Conservation (phyloP, 2,888 invertebrate species). For the Hypena proboscidalis region DNA sequence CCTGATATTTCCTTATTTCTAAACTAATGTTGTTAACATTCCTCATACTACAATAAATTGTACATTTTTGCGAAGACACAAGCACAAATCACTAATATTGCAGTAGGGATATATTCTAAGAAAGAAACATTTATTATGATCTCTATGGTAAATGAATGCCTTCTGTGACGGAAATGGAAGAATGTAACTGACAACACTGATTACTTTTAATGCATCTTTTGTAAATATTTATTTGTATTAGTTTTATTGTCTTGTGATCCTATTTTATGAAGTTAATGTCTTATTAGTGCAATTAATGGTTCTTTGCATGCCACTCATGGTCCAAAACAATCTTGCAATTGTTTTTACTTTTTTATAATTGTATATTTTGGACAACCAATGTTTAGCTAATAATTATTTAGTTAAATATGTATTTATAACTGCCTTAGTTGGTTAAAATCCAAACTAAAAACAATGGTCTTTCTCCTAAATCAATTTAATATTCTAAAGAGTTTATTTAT, state of each 20-base stretch:
- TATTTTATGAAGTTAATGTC: conserved; percentile 24
- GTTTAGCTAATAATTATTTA: conserved; percentile 23
- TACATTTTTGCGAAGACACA: conserved; percentile 17
- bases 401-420: conserved; percentile 12
- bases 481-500: conserved; percentile 20
- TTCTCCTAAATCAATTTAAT: conserved; percentile 18
- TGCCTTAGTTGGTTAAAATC: conserved; percentile 16
- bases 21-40: conserved; percentile 35
- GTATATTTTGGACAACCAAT: conserved; percentile 29
- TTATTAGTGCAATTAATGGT: conserved; percentile 26
- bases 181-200: conserved; percentile 21
- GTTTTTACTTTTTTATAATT: conserved; percentile 14
- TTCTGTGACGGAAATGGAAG: conserved; percentile 45
- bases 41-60: conserved; percentile 30
- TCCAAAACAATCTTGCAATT: conserved; percentile 11
- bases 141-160: conserved; percentile 50
- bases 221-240: conserved; percentile 47
- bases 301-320: conserved; percentile 19
- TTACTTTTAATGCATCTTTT: conserved; percentile 38
- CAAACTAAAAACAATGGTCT: conserved; percentile 7
- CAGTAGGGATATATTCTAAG: conserved; percentile 25
- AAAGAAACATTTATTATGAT: conserved; percentile 54
- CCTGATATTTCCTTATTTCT: conserved; percentile 11
- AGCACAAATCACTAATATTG: conserved; percentile 45
- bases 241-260: conserved; percentile 28